phyloP scores from a whole-genome alignment of 2,113 vertebrate genomes.

The Smithornis capensis region DNA sequence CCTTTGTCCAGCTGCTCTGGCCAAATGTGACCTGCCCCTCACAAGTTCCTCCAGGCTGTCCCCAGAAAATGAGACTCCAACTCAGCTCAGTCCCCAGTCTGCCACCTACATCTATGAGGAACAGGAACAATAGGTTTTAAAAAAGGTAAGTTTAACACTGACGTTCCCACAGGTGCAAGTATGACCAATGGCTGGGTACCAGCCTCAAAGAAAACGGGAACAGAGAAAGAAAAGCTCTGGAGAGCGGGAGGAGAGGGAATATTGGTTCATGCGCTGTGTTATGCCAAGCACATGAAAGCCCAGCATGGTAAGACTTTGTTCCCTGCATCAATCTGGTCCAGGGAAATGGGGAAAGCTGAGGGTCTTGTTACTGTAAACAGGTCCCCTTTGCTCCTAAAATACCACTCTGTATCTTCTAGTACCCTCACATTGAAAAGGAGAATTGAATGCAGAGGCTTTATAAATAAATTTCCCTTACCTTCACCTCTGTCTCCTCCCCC shows the following conservation, averaged over 20 bases:
- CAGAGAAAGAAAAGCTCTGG: not conserved
- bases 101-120: not conserved
- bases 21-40: not conserved
- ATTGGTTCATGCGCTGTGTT: not conserved
- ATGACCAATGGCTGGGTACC: not conserved
- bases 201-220: not conserved
- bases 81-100: not conserved
- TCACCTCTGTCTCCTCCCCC: not conserved
- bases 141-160: not conserved
- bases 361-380: not conserved
- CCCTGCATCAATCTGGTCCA: not conserved
- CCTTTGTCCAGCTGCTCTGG: not conserved
- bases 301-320: not conserved
- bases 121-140: not conserved
- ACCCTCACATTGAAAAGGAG: not conserved
- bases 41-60: not conserved
- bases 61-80: not conserved
- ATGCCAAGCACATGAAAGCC: rapidly evolving
- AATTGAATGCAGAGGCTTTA: not conserved
- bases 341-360: not conserved
- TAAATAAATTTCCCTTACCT: not conserved
- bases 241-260: not conserved
- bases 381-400: not conserved
- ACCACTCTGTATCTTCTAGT: not conserved
- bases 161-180: not conserved